phyloP scores from a whole-genome alignment of 1,140 invertebrate species.

The Penaeus japonicus region DNA sequence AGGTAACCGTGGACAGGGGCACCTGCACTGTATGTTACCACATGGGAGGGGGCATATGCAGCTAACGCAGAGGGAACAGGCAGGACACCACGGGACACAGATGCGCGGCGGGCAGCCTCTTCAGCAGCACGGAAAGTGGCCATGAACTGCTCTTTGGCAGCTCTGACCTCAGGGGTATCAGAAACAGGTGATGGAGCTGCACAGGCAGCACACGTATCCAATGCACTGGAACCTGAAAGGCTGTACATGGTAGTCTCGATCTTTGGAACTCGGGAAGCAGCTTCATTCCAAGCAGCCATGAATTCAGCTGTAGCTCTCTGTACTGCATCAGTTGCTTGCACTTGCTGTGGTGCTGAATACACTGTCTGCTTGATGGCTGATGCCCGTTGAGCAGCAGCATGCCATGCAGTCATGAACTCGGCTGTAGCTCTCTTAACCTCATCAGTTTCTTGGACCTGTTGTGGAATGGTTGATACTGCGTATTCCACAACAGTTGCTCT shows the following conservation, averaged over 20 bases:
- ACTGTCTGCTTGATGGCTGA: background rate
- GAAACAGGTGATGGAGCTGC: background rate
- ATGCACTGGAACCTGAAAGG: background rate
- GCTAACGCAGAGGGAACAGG: slow-evolving; percentile 4
- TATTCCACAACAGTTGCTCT: slow-evolving; percentile 18
- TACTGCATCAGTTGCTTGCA: background rate
- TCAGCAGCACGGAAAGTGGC: slow-evolving; percentile 31
- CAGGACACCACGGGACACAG: background rate
- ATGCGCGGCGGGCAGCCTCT: background rate
- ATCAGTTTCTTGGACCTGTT: background rate
- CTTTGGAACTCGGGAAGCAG: slow-evolving; percentile 29
- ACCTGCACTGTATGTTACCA: background rate
- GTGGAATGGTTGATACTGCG: background rate
- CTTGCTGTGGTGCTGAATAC: background rate
- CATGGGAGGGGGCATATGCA: background rate
- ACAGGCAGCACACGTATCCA: background rate
- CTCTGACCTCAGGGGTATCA: slow-evolving; percentile 21
- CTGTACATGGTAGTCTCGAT: slow-evolving; percentile 33
- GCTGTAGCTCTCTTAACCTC: slow-evolving; percentile 16
- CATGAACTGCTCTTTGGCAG: slow-evolving; percentile 22
- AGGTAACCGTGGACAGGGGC: background rate
- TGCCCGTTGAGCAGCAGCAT: slow-evolving; percentile 14
- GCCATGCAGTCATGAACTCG: slow-evolving; percentile 28
- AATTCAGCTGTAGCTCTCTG: slow-evolving; percentile 35
- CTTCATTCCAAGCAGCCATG: slow-evolving; percentile 29